These are phyloP conservation scores for Amphilophus citrinellus DNA, from an alignment of 2,113 vertebrate species.

Conservation along the genomic window DNA sequence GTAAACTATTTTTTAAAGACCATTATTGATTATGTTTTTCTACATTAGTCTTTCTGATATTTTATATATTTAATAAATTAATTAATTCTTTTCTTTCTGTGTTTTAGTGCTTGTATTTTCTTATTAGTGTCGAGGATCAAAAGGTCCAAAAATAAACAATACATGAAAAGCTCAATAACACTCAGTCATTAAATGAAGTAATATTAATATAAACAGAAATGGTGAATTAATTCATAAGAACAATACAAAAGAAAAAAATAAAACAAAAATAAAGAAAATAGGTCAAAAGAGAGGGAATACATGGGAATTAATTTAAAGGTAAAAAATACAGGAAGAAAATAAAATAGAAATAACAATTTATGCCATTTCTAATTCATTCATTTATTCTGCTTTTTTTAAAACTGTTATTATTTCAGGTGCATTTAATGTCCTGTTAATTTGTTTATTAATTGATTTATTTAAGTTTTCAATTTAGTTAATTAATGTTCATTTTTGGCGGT, in stretches of 20 bases:
- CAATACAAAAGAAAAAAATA: not conserved
- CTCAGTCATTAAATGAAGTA: not conserved
- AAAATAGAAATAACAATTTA: not conserved
- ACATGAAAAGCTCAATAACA: not conserved
- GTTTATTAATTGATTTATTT: no score
- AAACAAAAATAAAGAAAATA: not conserved
- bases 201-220: not conserved
- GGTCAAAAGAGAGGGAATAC: not conserved
- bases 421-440: not conserved
- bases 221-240: not conserved
- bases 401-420: not conserved
- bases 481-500: not conserved
- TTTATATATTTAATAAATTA: not conserved
- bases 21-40: not conserved
- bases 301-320: not conserved
- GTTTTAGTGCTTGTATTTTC: not conserved
- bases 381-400: not conserved
- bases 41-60: not conserved
- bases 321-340: not conserved
- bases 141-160: not conserved
- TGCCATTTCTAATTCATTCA: not conserved
- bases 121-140: not conserved
- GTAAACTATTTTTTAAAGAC: not conserved
- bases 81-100: not conserved
- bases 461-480: not conserved